A percentile compares a stretch with the other conserved stretches of the same genome.
Conservation (phyloP, 2,888 invertebrate genomes). For the Aethes cnicana region DNA sequence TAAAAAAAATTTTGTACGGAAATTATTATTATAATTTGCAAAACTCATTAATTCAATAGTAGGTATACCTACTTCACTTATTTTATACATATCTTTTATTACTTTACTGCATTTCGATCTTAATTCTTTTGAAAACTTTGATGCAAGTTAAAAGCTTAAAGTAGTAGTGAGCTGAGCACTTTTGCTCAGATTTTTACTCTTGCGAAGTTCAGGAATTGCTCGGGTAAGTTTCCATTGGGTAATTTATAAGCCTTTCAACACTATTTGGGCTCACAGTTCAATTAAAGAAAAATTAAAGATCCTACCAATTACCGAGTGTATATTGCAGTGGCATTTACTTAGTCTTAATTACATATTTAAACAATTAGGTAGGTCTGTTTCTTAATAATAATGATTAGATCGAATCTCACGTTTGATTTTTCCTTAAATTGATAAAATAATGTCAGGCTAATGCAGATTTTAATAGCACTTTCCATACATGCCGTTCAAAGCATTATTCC, state of each 20-base stretch:
- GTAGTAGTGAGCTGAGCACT: constrained; percentile 56
- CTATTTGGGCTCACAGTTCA: not conserved
- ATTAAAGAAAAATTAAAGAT: not conserved
- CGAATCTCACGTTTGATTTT: no score
- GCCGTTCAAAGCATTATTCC: not conserved
- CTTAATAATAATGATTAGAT: no score
- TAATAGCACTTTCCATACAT: not conserved
- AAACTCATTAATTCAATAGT: not conserved
- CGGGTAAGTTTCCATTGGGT: constrained; percentile 42
- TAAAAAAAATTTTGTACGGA: no score
- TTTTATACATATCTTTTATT: no score
- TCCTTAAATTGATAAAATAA: no score
- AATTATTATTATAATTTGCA: not conserved
- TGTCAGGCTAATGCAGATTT: no score
- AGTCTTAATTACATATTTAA: no score
- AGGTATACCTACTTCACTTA: constrained; percentile 45
- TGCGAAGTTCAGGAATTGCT: constrained; percentile 47
- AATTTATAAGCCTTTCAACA: constrained; percentile 37
- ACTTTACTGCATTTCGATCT: constrained; percentile 62
- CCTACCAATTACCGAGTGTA: no score
- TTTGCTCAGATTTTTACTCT: constrained; percentile 56
- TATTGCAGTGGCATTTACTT: no score
- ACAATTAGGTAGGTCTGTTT: no score
- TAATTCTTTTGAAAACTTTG: constrained; percentile 68
- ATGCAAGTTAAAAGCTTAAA: constrained; percentile 70